phyloP scores from a whole-genome alignment of 1,140 invertebrate genomes.

The Drosophila biarmipes region DNA sequence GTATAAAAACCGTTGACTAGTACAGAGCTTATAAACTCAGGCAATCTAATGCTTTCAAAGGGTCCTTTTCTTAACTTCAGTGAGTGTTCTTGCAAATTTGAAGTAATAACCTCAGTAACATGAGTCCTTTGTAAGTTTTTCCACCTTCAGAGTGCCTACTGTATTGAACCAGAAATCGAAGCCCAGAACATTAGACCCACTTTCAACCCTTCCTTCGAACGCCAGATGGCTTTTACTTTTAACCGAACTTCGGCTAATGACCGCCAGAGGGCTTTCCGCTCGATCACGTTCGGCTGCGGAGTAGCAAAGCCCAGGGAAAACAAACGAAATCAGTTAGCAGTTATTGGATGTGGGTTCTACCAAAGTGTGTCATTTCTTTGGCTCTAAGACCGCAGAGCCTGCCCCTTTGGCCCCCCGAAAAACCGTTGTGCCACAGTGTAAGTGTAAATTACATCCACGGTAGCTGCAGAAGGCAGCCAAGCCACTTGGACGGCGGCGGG shows the following conservation, averaged over 20 bases:
- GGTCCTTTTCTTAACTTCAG: too few species aligned
- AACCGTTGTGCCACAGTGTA: constrained; percentile 25
- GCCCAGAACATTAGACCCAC: neutral
- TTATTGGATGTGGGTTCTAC: constrained; percentile 42
- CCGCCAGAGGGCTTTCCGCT: constrained; percentile 43
- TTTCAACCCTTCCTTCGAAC: neutral
- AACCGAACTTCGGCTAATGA: constrained; percentile 30
- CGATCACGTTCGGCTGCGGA: constrained; percentile 32
- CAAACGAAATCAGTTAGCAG: constrained; percentile 44
- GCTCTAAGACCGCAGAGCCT: constrained; percentile 67
- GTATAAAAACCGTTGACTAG: neutral
- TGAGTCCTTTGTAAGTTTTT: neutral
- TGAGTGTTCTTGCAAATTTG: too few species aligned
- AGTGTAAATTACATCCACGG: constrained; percentile 65
- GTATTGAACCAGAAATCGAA: neutral
- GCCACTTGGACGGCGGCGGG: constrained; percentile 70
- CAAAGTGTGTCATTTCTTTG: constrained; percentile 61
- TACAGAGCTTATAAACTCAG: too few species aligned
- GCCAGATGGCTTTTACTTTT: constrained; percentile 43
- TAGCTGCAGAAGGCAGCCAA: constrained; percentile 61
- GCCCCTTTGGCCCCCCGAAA: constrained; percentile 7
- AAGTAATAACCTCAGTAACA: neutral
- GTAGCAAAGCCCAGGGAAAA: constrained; percentile 14
- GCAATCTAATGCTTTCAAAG: too few species aligned
- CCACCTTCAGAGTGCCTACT: neutral